Base-by-base conservation (phyloP, 2,888 invertebrate species). In the Chrysolina haemoptera region DNA sequence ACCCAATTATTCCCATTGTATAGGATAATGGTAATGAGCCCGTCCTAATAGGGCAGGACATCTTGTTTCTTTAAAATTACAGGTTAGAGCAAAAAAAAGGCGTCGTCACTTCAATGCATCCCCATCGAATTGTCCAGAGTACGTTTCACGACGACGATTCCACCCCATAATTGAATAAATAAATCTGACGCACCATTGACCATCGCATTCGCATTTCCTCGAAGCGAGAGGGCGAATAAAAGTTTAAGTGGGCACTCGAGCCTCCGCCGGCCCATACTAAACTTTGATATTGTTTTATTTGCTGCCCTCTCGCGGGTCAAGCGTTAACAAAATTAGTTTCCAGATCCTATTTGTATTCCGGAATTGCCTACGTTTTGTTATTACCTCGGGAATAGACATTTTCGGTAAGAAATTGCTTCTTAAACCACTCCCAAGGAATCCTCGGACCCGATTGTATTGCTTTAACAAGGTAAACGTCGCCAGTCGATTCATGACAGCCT, bases 201-300 rank as follows among this genome's bases (percentile, higher is more conserved):
- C 66, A 70, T 62, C 66, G 48, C 46, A 62, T 48, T 14, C 46
- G 27, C 64, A 65, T 68, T 48, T 27, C 65, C 59, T 10, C 50
- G 48, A 50, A 20, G 71, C 68, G 68, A 70, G 68, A 70, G 71
- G 66, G 67, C 27, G 74, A 72, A 83, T 82, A 84, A 85, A 85
- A 83, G 80, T 86, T 85, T 86, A 82, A 86, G 82, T 74, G 81
- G 82, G 78, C 79, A 77, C 76, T 79, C 53, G 77, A 59, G 78
- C 81, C 85, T 81, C 84, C 78, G 77, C 85, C 80, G 86, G 79
- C 84, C 80, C 81, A 85, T 85, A 87, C 87, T 88, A 87, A 87
- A 88, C 86, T 88, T 87, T 88, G 87, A 88, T 87, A 88, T 87
- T 88, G 88, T 86, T 88, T 88, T 88, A 88, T 88, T 87, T 85